Percentiles rank a stretch among this genome's conserved stretches.
Conservation (phyloP, 2,797 vertebrate species). For the Rhinella marina region DNA sequence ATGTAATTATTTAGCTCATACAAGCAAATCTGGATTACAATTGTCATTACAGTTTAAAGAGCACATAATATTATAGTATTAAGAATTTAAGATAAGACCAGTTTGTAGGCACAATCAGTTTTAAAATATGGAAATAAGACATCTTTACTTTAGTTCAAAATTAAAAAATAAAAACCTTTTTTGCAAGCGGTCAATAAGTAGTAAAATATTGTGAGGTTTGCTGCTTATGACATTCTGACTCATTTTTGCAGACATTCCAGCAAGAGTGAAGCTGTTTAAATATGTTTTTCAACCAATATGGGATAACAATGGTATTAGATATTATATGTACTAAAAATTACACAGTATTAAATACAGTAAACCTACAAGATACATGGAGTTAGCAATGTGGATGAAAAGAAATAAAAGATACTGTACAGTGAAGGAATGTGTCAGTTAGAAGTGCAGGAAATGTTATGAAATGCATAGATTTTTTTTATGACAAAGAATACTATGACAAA, state of each 20-base stretch:
- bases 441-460: no score
- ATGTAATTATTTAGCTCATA: constrained; percentile 81
- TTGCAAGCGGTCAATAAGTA: background rate
- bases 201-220: background rate
- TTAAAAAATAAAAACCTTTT: background rate
- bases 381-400: background rate
- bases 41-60: constrained; percentile 80
- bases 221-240: background rate
- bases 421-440: no score
- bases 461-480: no score
- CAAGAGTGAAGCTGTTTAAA: background rate
- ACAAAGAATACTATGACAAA: no score
- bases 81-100: constrained; percentile 68
- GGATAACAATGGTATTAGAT: background rate
- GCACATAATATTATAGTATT: constrained; percentile 80
- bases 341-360: no score
- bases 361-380: background rate
- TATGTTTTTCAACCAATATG: background rate
- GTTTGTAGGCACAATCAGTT: constrained; percentile 74
- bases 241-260: background rate
- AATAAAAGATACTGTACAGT: no score
- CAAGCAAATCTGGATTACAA: constrained; percentile 81
- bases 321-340: background rate
- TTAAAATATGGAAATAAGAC: constrained; percentile 70
- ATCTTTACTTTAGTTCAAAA: constrained; percentile 48